Evolutionary conservation across 2,888 invertebrate genomes (phyloP).

Genomic region (Tachina fera): DNA sequence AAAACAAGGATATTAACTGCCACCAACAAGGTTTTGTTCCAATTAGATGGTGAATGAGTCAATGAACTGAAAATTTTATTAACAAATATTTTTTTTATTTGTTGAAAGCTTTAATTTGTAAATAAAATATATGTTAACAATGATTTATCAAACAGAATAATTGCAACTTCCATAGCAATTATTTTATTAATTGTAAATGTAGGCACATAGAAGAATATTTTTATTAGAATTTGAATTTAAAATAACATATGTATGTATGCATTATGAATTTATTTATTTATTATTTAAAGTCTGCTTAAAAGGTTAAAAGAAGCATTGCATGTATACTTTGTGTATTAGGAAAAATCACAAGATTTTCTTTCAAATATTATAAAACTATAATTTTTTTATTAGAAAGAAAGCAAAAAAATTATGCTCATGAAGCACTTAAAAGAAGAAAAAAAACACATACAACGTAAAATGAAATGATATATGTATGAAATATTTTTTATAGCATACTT

Average conservation of each 20-base stretch:
- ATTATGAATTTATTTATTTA: slow-evolving; percentile 6
- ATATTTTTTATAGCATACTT: slow-evolving; percentile 27
- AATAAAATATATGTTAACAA: too few relatives aligned
- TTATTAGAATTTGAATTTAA: neutral
- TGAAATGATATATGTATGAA: slow-evolving; percentile 43
- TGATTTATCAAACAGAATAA: neutral
- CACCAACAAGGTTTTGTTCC: neutral
- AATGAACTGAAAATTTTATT: slow-evolving; percentile 27
- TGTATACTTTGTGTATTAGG: slow-evolving; percentile 19
- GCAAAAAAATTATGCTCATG: slow-evolving; percentile 14
- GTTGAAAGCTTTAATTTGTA: neutral
- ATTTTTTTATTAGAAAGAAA: slow-evolving; percentile 4
- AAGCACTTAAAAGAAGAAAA: slow-evolving; percentile 24
- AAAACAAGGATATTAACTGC: slow-evolving; percentile 11
- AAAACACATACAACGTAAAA: neutral
- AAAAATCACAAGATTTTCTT: slow-evolving; percentile 13
- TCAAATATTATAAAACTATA: slow-evolving; percentile 22
- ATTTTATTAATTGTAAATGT: too few relatives aligned
- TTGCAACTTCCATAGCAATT: neutral
- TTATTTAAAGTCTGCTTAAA: neutral
- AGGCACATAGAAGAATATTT: neutral
- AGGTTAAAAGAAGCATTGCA: slow-evolving; percentile 13
- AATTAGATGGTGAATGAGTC: neutral
- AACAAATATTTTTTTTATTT: neutral
- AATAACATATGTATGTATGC: too few relatives aligned